These are phyloP conservation scores for Trinorchestia longiramus DNA, from an alignment of 1,140 invertebrate species.

Conservation along the genomic window DNA sequence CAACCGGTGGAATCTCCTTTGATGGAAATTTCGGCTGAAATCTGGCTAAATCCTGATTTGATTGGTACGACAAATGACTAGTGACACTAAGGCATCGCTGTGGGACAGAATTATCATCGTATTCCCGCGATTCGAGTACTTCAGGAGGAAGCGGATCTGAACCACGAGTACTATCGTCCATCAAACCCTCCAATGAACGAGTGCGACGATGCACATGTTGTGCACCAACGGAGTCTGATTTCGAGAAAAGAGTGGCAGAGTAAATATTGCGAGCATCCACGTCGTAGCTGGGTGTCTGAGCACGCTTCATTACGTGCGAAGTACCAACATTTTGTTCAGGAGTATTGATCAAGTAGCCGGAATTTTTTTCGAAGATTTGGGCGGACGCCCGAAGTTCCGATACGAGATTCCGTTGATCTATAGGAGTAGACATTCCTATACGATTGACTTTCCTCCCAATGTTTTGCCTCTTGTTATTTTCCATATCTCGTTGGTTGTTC, in stretches of 20 bases:
- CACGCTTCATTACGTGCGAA: slow-evolving; percentile 63
- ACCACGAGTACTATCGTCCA: slow-evolving; percentile 73
- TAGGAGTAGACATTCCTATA: slow-evolving; percentile 70
- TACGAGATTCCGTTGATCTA: slow-evolving; percentile 59
- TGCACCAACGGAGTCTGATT: slow-evolving; percentile 11
- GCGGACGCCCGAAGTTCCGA: slow-evolving; percentile 66
- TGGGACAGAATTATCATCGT: not conserved
- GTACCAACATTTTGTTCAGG: slow-evolving; percentile 69
- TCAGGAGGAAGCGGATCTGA: slow-evolving; percentile 54
- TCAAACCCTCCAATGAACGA: slow-evolving; percentile 77
- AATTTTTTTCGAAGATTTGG: slow-evolving; percentile 66
- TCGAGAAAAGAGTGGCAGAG: not conserved
- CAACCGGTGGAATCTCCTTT: slow-evolving; percentile 33
- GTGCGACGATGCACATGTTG: slow-evolving; percentile 67
- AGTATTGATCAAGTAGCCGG: slow-evolving; percentile 66
- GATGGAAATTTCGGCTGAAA: slow-evolving; percentile 56
- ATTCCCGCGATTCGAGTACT: slow-evolving; percentile 16
- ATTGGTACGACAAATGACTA: slow-evolving; percentile 34
- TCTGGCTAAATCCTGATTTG: slow-evolving; percentile 18
- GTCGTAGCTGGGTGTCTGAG: slow-evolving; percentile 62
- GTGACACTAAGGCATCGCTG: slow-evolving; percentile 44
- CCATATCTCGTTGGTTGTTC: slow-evolving; percentile 67
- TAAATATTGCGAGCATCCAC: slow-evolving; percentile 57
- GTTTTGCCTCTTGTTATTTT: slow-evolving; percentile 77
- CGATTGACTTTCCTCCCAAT: slow-evolving; percentile 85